A percentile compares a stretch with the other conserved stretches of the same genome.
phyloP scores from a whole-genome alignment of 2,888 invertebrate species.

The Dinocampus coccinellae region DNA sequence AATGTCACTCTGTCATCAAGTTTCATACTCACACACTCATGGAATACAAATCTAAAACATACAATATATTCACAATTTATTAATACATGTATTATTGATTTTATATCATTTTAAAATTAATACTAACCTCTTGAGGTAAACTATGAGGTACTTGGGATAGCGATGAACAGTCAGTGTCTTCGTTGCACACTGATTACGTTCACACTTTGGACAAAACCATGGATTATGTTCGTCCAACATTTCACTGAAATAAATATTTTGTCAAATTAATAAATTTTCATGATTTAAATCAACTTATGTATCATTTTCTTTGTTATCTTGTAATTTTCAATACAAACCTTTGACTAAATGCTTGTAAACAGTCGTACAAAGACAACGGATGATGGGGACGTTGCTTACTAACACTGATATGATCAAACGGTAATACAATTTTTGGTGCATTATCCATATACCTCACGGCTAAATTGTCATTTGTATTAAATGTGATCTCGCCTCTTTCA shows the following conservation, averaged over 20 bases:
- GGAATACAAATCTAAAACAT: slow-evolving; percentile 74
- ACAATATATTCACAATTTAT: not conserved
- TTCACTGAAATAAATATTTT: slow-evolving; percentile 69
- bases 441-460: slow-evolving; percentile 69
- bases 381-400: slow-evolving; percentile 70
- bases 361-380: slow-evolving; percentile 74
- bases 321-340: slow-evolving; percentile 61
- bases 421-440: slow-evolving; percentile 63
- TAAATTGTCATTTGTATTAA: slow-evolving; percentile 73
- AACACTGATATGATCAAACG: slow-evolving; percentile 71
- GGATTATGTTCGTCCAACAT: slow-evolving; percentile 76
- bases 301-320: not conserved
- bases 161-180: slow-evolving; percentile 77
- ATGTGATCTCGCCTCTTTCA: slow-evolving; percentile 68
- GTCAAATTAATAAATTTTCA: not conserved
- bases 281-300: not conserved
- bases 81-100: too few relatives aligned
- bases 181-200: slow-evolving; percentile 75
- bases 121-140: slow-evolving; percentile 73
- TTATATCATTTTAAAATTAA: too few relatives aligned
- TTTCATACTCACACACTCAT: slow-evolving; percentile 75
- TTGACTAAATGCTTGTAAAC: slow-evolving; percentile 75
- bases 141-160: slow-evolving; percentile 76
- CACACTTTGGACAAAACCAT: slow-evolving; percentile 76
- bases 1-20: slow-evolving; percentile 75